Percentiles rank a stretch among this genome's conserved stretches.
Conservation (phyloP, 2,113 vertebrate species). For the Crotophaga sulcirostris region DNA sequence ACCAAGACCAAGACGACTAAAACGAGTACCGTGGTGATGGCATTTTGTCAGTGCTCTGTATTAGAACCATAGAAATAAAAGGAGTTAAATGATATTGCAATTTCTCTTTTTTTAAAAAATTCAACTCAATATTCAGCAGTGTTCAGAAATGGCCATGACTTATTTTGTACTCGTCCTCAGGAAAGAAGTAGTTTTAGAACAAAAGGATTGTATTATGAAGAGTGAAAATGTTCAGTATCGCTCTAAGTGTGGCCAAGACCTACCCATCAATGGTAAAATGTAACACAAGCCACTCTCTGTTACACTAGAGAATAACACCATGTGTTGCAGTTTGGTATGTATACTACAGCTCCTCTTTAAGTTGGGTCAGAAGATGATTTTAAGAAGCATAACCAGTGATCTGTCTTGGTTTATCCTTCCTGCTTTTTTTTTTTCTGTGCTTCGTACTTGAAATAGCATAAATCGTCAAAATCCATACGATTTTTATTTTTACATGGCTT, state of each 20-base stretch:
- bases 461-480: not conserved
- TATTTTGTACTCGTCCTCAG: not conserved
- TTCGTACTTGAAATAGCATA: not conserved
- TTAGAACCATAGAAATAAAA: not conserved
- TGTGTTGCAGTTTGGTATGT: conserved; percentile 20
- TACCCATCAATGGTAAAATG: not conserved
- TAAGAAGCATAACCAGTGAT: not conserved
- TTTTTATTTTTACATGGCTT: not conserved
- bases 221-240: not conserved
- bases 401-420: not conserved
- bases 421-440: not conserved
- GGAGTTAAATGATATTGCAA: not conserved
- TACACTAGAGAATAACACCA: conserved; percentile 23
- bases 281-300: not conserved
- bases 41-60: not conserved
- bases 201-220: not conserved
- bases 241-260: not conserved
- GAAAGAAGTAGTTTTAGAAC: not conserved
- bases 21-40: not conserved
- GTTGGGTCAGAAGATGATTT: not conserved
- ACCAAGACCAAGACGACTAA: fast-evolving
- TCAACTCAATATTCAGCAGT: not conserved
- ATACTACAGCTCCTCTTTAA: not conserved
- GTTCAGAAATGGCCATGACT: not conserved
- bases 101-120: not conserved